These are phyloP conservation scores for Sinodicranocentrus sp. DNA, from an alignment of 2,888 invertebrate species.

Conservation along the genomic window DNA sequence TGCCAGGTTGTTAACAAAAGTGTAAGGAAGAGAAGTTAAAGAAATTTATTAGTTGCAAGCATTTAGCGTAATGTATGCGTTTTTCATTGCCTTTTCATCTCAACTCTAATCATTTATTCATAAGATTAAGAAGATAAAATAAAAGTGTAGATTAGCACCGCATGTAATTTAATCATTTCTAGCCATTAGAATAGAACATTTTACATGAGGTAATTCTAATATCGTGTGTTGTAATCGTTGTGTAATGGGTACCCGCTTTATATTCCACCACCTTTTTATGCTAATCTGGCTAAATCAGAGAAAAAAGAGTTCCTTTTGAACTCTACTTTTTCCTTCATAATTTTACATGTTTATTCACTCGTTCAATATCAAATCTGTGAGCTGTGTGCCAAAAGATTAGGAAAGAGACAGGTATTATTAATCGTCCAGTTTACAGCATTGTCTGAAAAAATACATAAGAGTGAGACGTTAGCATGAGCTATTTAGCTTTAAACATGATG, in stretches of 20 bases:
- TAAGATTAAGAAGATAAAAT: conserved; percentile 17
- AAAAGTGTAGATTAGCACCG: conserved; percentile 12
- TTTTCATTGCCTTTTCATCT: not conserved
- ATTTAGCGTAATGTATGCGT: conserved; percentile 7
- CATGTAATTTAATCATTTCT: conserved; percentile 1
- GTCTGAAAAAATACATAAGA: too few species aligned
- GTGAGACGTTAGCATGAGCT: too few species aligned
- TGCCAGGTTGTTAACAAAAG: not conserved
- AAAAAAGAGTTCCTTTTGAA: too few species aligned
- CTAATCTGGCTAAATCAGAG: too few species aligned
- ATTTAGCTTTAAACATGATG: too few species aligned
- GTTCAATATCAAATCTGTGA: too few species aligned
- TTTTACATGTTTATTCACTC: too few species aligned
- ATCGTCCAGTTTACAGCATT: too few species aligned
- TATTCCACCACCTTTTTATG: too few species aligned
- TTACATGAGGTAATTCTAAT: conserved; percentile 5
- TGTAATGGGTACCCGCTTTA: not conserved
- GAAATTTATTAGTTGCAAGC: not conserved
- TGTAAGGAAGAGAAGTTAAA: conserved; percentile 4
- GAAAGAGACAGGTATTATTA: too few species aligned
- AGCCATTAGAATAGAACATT: conserved; percentile 4
- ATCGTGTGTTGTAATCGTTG: conserved; percentile 7
- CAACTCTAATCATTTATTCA: conserved; percentile 18
- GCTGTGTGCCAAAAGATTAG: too few species aligned
- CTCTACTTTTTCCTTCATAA: too few species aligned